A percentile compares a stretch with the other conserved stretches of the same genome.
Evolutionary conservation across 1,140 invertebrate genomes (phyloP).

Genomic region (Argopecten irradians): DNA sequence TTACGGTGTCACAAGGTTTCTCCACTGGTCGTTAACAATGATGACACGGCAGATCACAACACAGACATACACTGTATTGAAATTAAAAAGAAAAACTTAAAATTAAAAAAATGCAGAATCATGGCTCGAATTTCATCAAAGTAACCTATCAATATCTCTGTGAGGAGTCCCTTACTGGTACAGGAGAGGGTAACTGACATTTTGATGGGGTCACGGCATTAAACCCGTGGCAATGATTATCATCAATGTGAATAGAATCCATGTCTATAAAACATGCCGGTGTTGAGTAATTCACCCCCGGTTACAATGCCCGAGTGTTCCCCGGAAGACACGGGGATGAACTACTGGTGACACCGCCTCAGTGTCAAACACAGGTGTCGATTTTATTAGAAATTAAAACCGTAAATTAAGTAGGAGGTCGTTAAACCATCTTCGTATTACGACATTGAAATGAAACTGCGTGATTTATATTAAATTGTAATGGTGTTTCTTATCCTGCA

Average conservation of each 20-base stretch:
- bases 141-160: background rate
- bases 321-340: background rate
- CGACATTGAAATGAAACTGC: background rate
- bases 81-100: background rate
- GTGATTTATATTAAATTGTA: background rate
- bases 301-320: background rate
- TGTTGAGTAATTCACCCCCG: background rate
- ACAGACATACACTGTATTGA: background rate
- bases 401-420: constrained; percentile 10
- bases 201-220: background rate
- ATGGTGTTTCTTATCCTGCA: background rate
- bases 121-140: constrained; percentile 10
- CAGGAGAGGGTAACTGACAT: background rate
- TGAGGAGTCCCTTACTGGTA: background rate
- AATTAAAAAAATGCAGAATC: background rate
- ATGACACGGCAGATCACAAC: background rate
- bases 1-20: background rate
- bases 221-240: background rate
- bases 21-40: background rate
- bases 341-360: background rate
- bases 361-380: background rate
- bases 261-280: background rate
- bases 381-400: background rate
- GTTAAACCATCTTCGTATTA: constrained; percentile 5
- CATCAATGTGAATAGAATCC: background rate